Conservation (phyloP, 2,113 vertebrate species). For the Microcebus griseorufus region DNA sequence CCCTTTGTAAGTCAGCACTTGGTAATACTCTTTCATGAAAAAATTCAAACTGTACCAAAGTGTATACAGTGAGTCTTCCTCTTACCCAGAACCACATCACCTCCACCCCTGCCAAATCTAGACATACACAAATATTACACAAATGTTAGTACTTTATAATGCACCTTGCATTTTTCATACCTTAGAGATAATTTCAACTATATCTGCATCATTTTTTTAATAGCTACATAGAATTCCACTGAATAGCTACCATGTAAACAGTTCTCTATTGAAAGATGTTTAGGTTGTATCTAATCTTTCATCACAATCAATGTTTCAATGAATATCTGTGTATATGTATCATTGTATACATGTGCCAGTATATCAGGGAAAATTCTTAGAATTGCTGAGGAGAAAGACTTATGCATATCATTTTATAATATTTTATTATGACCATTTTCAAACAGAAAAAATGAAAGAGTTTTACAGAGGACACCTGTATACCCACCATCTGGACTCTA, state of each 20-base stretch:
- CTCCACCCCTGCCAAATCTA: neutral
- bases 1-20: neutral
- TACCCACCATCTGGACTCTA: neutral
- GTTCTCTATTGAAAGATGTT: neutral
- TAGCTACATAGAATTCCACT: neutral
- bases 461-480: neutral
- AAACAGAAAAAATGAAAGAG: neutral
- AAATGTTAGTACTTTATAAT: neutral
- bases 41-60: neutral
- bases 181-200: constrained; percentile 24
- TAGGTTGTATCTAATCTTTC: neutral
- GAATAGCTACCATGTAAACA: neutral
- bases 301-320: neutral
- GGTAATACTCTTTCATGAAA: neutral
- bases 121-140: neutral
- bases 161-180: neutral
- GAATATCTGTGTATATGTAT: neutral
- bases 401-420: constrained; percentile 9
- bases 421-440: neutral
- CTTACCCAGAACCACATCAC: neutral
- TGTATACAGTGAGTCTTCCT: neutral
- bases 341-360: neutral
- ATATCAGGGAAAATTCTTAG: neutral
- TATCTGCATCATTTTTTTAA: neutral
- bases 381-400: neutral